Evolutionary conservation across 2,113 vertebrate genomes (phyloP), one percentile per base, ranked within the genome.

Genomic region (Zapus hudsonius): DNA sequence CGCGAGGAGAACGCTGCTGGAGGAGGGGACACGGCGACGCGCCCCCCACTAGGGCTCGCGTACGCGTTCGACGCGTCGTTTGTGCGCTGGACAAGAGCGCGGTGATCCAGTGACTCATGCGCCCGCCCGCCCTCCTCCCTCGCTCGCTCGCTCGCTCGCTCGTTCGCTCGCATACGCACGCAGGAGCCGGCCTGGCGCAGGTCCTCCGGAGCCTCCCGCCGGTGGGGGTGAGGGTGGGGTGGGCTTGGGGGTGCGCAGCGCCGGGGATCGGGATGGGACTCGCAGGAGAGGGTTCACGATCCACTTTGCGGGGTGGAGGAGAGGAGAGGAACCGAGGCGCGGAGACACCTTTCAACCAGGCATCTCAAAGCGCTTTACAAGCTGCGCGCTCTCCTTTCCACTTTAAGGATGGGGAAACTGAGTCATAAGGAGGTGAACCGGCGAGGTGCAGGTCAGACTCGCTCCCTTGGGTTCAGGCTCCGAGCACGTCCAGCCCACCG

Each of bases 401-500:
- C 81, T 96, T 95, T 66, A 79, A 78, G 79, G 92, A 87, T 63
- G 80, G 92, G 80, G 67, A 95, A 75, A 93, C 91, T 96, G 96
- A 96, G 91, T 96, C 97, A 96, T 89, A 91, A 75, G 92, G 89
- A 94, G 73, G 91, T 89, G 91, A 90, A 84, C 52, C 72, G 91
- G 76, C 87, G 75, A 95, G 74, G 64, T 44, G 89, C 88, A 92
- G 96, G 95, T 95, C 96, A 87, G 33, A 36, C 40, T 72, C 29
- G 55, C 79, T 92, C n/a, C 40, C 16, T 59, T 52, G 20, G 27
- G 19, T 59, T 33, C 11, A 13, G 59, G 80, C 52, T 70, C 74
- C 2, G 40, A 66, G 27, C 44, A n/a, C 17, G 40, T 22, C 40
- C 3, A 15, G n/a, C 27, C 72, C 79, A 12, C 85, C 29, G 19